phyloP scores from a whole-genome alignment of 2,797 vertebrate species.

The Clarias laeviceps region DNA sequence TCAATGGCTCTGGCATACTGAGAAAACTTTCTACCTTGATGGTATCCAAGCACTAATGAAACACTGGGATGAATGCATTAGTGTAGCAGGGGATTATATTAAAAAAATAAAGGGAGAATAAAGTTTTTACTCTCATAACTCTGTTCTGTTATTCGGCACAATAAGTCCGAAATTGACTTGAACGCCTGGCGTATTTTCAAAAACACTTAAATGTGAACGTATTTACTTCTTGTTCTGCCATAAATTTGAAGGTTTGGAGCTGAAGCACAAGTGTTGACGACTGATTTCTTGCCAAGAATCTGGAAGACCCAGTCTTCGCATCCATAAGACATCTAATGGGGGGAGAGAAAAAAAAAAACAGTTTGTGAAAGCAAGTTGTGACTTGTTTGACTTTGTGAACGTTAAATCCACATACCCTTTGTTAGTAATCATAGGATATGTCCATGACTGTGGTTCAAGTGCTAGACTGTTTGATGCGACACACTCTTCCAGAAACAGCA shows the following conservation, averaged over 20 bases:
- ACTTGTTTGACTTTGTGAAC: no score
- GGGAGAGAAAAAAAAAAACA: not conserved
- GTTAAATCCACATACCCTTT: conserved; percentile 63
- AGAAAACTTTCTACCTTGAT: no score
- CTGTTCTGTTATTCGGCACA: no score
- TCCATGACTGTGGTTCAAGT: conserved; percentile 50
- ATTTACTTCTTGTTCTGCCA: conserved; percentile 63
- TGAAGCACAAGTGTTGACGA: conserved; percentile 68
- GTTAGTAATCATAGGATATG: conserved; percentile 74
- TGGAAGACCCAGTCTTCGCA: conserved; percentile 62
- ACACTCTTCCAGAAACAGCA: conserved; percentile 79
- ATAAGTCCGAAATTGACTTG: no score
- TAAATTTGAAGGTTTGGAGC: conserved; percentile 73
- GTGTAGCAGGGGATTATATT: no score
- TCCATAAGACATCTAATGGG: conserved; percentile 70
- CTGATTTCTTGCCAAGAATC: conserved; percentile 71
- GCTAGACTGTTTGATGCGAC: conserved; percentile 59
- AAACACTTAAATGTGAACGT: not conserved
- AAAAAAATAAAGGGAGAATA: no score
- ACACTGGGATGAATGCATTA: no score
- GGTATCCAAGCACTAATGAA: no score
- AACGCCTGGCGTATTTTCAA: no score
- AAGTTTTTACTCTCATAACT: no score
- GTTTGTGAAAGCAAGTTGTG: not conserved
- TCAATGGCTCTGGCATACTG: no score